Conservation (phyloP, 2,113 vertebrate genomes). For the Xenopus borealis region DNA sequence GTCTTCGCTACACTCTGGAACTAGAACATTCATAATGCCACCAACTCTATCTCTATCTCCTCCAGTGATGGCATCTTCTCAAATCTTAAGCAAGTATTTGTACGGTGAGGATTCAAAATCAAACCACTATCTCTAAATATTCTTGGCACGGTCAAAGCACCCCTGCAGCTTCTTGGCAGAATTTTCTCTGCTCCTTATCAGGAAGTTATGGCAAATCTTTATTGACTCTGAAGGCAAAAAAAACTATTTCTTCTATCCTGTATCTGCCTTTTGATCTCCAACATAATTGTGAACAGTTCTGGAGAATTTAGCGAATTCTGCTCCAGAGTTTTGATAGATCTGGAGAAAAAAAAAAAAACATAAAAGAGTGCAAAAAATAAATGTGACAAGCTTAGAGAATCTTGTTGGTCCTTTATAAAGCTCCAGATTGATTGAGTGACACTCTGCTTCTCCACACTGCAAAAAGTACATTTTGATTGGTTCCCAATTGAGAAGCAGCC, state of each 20-base stretch:
- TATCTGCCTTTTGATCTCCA: too few species aligned
- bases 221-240: too few species aligned
- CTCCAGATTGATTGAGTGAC: background rate
- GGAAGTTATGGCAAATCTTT: too few species aligned
- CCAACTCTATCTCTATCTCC: background rate
- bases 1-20: too few species aligned
- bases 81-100: background rate
- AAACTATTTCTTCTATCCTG: too few species aligned
- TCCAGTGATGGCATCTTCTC: background rate
- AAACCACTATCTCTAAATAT: background rate
- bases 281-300: too few species aligned
- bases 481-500: too few species aligned
- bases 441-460: background rate
- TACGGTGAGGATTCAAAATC: background rate
- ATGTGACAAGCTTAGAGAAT: background rate
- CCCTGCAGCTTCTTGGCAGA: background rate
- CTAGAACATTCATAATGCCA: background rate
- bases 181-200: too few species aligned
- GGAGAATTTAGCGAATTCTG: background rate
- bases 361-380: background rate
- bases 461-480: background rate
- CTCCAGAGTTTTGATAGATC: background rate
- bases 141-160: background rate
- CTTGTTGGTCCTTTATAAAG: slow-evolving; percentile 1
- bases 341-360: background rate